Evolutionary conservation across 2,888 invertebrate genomes (phyloP).

Genomic region (Amphipoea oculea): DNA sequence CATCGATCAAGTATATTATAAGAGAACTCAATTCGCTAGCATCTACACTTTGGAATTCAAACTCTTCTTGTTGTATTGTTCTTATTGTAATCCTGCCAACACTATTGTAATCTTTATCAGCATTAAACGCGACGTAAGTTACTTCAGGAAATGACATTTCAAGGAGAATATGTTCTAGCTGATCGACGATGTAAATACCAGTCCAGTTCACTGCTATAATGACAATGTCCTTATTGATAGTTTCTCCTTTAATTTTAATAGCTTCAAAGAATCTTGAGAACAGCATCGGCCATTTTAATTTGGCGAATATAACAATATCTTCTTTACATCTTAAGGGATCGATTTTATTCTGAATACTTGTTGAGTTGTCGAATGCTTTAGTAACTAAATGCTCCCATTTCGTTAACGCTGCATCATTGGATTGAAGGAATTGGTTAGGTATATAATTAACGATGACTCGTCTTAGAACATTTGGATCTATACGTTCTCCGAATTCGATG

Average conservation of each 20-base stretch:
- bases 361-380: constrained; percentile 93
- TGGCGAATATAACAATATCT: constrained; percentile 97
- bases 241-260: constrained; percentile 93
- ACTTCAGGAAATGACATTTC: constrained; percentile 97
- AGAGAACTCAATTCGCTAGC: constrained; percentile 96
- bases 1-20: constrained; percentile 95
- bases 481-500: constrained; percentile 93
- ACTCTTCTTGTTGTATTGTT: constrained; percentile 97
- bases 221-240: constrained; percentile 92
- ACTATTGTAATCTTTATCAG: constrained; percentile 85
- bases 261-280: constrained; percentile 99
- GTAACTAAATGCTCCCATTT: constrained; percentile 94
- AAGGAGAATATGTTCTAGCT: constrained; percentile 96
- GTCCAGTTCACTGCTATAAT: constrained; percentile 98
- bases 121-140: constrained; percentile 92
- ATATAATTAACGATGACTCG: constrained; percentile 94
- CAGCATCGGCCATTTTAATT: constrained; percentile 97
- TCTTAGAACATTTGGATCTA: constrained; percentile 93
- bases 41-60: constrained; percentile 96
- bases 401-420: constrained; percentile 91
- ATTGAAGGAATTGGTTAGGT: constrained; percentile 93
- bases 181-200: constrained; percentile 97
- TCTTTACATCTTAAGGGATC: constrained; percentile 94
- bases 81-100: constrained; percentile 93
- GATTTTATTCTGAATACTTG: constrained; percentile 92